Conservation (phyloP, 1,140 invertebrate species). For the Lepidurus apus region DNA sequence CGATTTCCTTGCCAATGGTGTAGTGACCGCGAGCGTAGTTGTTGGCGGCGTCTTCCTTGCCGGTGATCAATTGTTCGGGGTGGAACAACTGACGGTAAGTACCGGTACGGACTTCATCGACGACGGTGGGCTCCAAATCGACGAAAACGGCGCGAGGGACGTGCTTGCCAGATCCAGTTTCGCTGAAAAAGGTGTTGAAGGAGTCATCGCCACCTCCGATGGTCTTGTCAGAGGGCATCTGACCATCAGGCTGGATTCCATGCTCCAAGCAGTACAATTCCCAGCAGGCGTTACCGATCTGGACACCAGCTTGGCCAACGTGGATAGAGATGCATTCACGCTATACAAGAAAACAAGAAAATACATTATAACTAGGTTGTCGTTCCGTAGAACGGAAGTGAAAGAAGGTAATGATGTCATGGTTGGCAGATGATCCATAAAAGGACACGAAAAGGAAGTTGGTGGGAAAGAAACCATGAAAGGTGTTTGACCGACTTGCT, state of each 20-base stretch:
- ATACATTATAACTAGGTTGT: not conserved
- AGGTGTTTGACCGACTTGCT: not conserved
- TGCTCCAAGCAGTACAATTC: conserved; percentile 86
- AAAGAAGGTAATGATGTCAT: not conserved
- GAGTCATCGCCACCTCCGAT: conserved; percentile 69
- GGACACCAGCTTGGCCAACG: conserved; percentile 81
- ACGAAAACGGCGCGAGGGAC: conserved; percentile 79
- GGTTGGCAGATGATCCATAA: not conserved
- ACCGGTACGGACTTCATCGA: conserved; percentile 75
- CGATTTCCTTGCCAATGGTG: conserved; percentile 83
- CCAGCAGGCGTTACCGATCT: conserved; percentile 77
- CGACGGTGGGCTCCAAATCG: conserved; percentile 80
- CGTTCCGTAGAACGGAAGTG: not conserved
- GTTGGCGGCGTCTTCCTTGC: conserved; percentile 79
- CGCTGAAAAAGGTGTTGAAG: conserved; percentile 85
- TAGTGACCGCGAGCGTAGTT: conserved; percentile 86
- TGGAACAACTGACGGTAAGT: conserved; percentile 80
- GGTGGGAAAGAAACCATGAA: not conserved
- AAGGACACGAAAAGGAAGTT: not conserved
- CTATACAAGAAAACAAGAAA: conserved; percentile 43
- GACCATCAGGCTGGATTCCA: conserved; percentile 81
- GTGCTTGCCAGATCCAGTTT: conserved; percentile 78
- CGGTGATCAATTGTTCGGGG: conserved; percentile 70
- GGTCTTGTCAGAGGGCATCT: conserved; percentile 60
- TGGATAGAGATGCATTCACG: conserved; percentile 82